Evolutionary conservation across 2,888 invertebrate genomes (phyloP), one percentile per base, ranked within the genome.

Genomic region (Ormyrus pomaceus): DNA sequence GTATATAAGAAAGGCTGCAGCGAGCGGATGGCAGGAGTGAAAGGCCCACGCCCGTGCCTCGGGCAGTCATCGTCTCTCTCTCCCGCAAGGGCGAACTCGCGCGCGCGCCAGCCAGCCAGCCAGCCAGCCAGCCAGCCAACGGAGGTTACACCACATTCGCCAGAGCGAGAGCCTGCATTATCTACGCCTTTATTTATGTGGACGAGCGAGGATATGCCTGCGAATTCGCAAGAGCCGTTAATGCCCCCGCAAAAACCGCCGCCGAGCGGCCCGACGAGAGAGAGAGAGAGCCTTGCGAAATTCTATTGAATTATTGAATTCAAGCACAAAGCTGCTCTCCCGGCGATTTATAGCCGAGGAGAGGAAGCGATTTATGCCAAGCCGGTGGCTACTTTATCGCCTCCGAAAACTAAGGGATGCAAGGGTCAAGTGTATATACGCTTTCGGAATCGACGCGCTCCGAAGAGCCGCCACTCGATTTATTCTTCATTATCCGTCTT

Each of bases 1-100:
- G 10, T 62, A 34, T 62, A 34, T 66, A 71, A 71, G 74, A 81
- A 74, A 77, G 80, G 64, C 51, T 46, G 45, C 59, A 48, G 59
- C 71, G 13, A 51, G 72, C 75, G 75, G 78, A 79, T 72, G 66
- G 82, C 79, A 90, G 89, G 90, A 90, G 90, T 90, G 90, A 90
- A 90, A 90, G 90, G 90, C 89, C 90, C 89, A 90, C 90, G 90
- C 90, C 90, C 90, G 90, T 90, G 90, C 90, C 90, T 88, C 87
- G 82, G 90, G 90, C 90, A 87, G 84, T 84, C 84, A 79, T 68
- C 82, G 80, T 79, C 74, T 58, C 34, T 70, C 65, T 48, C 55
- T 68, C 53, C 34, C 69, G 64, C 66, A 68, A 66, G 66, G 68
- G 78, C 72, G 72, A 48, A n/a, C 66, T 11, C 51, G 13, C 10